Conservation (phyloP, 2,888 invertebrate genomes). For the Sinohyriopsis cumingii region DNA sequence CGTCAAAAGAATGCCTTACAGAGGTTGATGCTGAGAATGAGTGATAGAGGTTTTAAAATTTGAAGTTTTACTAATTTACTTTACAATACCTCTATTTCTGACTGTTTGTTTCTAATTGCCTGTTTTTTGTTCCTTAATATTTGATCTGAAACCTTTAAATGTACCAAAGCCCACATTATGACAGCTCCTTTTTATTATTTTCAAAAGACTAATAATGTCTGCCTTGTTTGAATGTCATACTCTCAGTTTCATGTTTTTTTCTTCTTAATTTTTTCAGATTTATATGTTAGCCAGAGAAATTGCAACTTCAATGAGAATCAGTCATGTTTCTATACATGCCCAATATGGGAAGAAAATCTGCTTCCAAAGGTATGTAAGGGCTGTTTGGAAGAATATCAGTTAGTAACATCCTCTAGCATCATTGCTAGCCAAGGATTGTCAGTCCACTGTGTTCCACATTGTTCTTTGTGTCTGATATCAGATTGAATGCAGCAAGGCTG, state of each 20-base stretch:
- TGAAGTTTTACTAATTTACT: not conserved
- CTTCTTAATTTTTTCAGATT: slow-evolving; percentile 46
- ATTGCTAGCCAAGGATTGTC: too few species aligned
- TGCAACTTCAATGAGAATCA: slow-evolving; percentile 49
- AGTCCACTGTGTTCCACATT: too few species aligned
- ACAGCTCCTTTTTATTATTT: not conserved
- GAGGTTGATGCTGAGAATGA: too few species aligned
- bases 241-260: not conserved
- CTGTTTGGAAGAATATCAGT: not conserved
- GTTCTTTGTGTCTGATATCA: too few species aligned
- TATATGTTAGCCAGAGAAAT: slow-evolving; percentile 56
- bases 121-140: not conserved
- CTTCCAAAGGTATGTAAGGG: slow-evolving; percentile 50
- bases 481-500: too few species aligned
- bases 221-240: not conserved
- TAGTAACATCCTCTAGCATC: too few species aligned
- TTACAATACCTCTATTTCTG: not conserved
- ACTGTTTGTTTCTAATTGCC: slow-evolving; percentile 4
- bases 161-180: too few species aligned
- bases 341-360: slow-evolving; percentile 52
- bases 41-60: too few species aligned
- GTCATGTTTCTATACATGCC: slow-evolving; percentile 53
- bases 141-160: too few species aligned
- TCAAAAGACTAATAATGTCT: not conserved
- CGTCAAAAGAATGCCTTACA: too few species aligned